Percentiles rank a stretch among this genome's conserved stretches.
phyloP scores from a whole-genome alignment of 2,797 vertebrate species.

The Podarcis siculus region DNA sequence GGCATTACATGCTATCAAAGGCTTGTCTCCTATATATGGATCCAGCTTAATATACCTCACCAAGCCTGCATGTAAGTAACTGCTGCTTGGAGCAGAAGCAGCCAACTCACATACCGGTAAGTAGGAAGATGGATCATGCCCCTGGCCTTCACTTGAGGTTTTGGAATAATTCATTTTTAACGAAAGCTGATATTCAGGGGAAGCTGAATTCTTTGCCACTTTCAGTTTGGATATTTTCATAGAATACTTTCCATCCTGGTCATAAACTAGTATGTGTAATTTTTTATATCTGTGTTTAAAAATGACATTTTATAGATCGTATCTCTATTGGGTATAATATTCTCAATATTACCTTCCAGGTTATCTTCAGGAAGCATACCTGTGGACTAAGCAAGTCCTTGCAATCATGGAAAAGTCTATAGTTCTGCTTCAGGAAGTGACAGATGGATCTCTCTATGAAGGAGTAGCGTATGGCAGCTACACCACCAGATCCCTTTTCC shows the following conservation, averaged over 20 bases:
- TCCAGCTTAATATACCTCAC: neutral
- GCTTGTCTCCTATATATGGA: neutral
- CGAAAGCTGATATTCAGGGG: neutral
- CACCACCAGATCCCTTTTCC: conserved; percentile 95
- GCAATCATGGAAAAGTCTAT: conserved; percentile 98
- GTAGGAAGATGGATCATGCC: neutral
- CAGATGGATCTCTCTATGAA: conserved; percentile 94
- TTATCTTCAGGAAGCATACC: conserved; percentile 96
- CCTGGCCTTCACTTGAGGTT: neutral
- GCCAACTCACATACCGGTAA: neutral
- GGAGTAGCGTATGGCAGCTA: conserved; percentile 98
- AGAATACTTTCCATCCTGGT: neutral
- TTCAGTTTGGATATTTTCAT: neutral
- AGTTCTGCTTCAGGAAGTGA: conserved; percentile 91
- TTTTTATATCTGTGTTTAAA: neutral
- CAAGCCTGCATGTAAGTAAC: neutral
- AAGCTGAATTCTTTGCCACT: neutral
- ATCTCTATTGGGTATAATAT: neutral
- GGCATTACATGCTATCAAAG: neutral
- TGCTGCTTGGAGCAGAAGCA: neutral
- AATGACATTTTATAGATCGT: neutral
- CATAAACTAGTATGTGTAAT: neutral
- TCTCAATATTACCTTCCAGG: conserved; percentile 76
- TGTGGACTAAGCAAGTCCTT: conserved; percentile 96
- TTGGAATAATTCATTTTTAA: neutral